Conservation (phyloP, 2,888 invertebrate species). For the Cactoblastis cactorum region DNA sequence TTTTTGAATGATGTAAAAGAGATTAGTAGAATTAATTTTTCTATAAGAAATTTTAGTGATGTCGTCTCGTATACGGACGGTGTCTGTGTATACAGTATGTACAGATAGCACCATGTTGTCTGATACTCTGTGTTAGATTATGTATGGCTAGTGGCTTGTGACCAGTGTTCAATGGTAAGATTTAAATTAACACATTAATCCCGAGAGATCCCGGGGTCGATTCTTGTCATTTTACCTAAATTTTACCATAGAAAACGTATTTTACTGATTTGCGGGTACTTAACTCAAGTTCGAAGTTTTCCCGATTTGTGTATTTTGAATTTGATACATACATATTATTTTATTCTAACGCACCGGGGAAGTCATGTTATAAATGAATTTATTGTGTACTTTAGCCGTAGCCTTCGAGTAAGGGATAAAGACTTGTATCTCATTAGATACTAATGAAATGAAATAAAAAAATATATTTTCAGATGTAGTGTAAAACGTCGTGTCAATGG, state of each 20-base stretch:
- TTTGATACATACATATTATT: no score
- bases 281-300: no score
- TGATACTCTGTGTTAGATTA: not conserved
- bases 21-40: not conserved
- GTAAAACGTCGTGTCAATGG: conserved; percentile 25
- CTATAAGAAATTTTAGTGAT: conserved; percentile 13
- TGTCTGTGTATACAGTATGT: not conserved
- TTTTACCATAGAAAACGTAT: no score
- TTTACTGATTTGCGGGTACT: no score
- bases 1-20: not conserved
- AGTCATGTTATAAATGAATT: no score
- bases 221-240: no score
- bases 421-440: not conserved
- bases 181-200: no score
- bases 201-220: no score
- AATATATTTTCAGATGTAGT: conserved; percentile 10
- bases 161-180: not conserved
- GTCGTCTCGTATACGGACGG: conserved; percentile 14
- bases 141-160: not conserved
- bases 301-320: no score
- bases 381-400: no score
- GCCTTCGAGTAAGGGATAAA: no score
- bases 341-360: no score
- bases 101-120: not conserved
- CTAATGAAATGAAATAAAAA: not conserved